A percentile compares a stretch with the other conserved stretches of the same genome.
phyloP scores from a whole-genome alignment of 2,113 vertebrate genomes.

The Plecotus auritus region DNA sequence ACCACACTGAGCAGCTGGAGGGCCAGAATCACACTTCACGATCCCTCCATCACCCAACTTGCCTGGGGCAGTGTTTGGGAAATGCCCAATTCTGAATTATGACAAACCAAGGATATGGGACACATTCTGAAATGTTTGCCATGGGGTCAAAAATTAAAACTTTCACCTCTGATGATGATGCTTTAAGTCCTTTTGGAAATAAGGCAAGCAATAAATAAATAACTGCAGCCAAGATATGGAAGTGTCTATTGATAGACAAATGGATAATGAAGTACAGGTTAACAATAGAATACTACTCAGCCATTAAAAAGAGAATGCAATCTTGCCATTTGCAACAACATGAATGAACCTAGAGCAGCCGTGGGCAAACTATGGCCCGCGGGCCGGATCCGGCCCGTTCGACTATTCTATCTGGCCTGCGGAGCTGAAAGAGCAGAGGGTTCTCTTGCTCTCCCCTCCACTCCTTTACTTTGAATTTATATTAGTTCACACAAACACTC shows the following conservation, averaged over 20 bases:
- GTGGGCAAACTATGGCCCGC: no score
- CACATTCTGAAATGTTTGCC: conserved; percentile 4
- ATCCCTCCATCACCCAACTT: not conserved
- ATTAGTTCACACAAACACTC: no score
- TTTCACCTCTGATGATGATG: not conserved
- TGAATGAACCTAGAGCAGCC: not conserved
- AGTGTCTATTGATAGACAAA: not conserved
- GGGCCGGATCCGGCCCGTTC: no score
- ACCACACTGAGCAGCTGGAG: not conserved
- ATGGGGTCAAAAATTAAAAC: not conserved
- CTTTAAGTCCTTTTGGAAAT: not conserved
- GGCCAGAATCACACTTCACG: not conserved
- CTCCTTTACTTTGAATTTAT: no score
- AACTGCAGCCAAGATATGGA: not conserved
- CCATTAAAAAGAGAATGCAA: not conserved
- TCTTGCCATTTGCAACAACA: not conserved
- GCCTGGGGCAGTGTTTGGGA: not conserved
- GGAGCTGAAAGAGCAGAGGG: no score
- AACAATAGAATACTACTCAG: not conserved
- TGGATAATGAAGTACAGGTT: not conserved
- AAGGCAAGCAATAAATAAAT: not conserved
- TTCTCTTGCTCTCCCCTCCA: no score
- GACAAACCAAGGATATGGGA: not conserved
- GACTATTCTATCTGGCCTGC: no score
- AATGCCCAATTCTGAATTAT: not conserved